Percentiles rank a stretch among this genome's conserved stretches.
Conservation (phyloP, 2,888 invertebrate species). For the Aphrophora alni region DNA sequence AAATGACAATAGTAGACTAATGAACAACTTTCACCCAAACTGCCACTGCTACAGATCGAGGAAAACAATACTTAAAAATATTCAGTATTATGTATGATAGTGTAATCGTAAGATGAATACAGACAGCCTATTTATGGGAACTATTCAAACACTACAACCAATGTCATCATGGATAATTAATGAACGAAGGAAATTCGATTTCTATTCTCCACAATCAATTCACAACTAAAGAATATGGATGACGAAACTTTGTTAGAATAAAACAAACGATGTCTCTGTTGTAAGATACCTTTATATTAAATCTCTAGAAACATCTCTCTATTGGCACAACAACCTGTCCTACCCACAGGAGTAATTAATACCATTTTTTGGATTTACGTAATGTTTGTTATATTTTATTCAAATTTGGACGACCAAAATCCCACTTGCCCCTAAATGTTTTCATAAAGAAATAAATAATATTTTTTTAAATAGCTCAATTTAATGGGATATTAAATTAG, state of each 20-base stretch:
- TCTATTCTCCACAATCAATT: background rate
- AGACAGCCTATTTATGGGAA: background rate
- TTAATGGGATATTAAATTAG: too few relatives aligned
- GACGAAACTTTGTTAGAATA: background rate
- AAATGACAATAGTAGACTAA: background rate
- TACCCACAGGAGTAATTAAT: too few relatives aligned
- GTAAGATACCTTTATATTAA: too few relatives aligned
- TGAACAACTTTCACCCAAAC: conserved; percentile 5
- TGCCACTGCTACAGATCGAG: background rate
- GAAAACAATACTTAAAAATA: background rate
- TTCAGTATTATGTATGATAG: background rate
- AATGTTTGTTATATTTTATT: too few relatives aligned
- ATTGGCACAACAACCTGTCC: too few relatives aligned
- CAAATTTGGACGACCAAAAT: too few relatives aligned
- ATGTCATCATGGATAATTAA: background rate
- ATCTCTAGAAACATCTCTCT: too few relatives aligned
- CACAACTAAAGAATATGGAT: background rate
- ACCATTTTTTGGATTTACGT: too few relatives aligned
- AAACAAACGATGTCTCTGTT: too few relatives aligned
- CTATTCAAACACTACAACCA: background rate
- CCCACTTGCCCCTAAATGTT: too few relatives aligned
- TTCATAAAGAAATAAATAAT: too few relatives aligned
- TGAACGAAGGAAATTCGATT: background rate
- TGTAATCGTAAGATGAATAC: background rate
- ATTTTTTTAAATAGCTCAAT: too few relatives aligned